Percentiles rank a stretch among this genome's conserved stretches.
Conservation (phyloP, 1,140 invertebrate genomes). For the Trialeurodes vaporariorum region DNA sequence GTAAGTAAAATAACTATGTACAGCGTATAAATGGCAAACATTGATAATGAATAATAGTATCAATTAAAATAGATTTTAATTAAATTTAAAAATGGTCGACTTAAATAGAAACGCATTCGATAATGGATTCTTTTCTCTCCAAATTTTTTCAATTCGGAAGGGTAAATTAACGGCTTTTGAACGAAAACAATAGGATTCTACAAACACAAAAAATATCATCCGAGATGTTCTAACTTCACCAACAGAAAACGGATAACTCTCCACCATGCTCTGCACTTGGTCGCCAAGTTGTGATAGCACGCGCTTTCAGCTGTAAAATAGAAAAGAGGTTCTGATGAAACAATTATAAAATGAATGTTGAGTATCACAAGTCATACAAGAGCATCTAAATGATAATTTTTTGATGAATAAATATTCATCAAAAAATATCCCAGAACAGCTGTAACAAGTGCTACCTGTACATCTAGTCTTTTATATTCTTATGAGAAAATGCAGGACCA, state of each 20-base stretch:
- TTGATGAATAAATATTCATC: too few species aligned
- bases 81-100: background rate
- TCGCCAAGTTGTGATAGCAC: background rate
- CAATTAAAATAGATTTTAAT: background rate
- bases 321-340: too few species aligned
- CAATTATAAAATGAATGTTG: too few species aligned
- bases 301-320: constrained; percentile 18
- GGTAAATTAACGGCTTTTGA: background rate
- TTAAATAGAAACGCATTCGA: background rate
- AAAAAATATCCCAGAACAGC: too few species aligned
- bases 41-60: background rate
- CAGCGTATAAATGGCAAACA: background rate
- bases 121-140: background rate
- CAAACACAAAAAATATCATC: background rate
- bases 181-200: background rate
- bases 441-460: too few species aligned
- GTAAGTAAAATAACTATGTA: background rate
- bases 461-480: too few species aligned
- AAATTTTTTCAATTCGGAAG: background rate
- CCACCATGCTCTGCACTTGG: background rate
- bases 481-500: too few species aligned
- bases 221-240: background rate
- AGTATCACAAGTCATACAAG: too few species aligned
- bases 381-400: too few species aligned
- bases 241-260: background rate